A percentile compares a stretch with the other conserved stretches of the same genome.
Conservation (phyloP, 2,113 vertebrate genomes). For the Megaceryle maxima region DNA sequence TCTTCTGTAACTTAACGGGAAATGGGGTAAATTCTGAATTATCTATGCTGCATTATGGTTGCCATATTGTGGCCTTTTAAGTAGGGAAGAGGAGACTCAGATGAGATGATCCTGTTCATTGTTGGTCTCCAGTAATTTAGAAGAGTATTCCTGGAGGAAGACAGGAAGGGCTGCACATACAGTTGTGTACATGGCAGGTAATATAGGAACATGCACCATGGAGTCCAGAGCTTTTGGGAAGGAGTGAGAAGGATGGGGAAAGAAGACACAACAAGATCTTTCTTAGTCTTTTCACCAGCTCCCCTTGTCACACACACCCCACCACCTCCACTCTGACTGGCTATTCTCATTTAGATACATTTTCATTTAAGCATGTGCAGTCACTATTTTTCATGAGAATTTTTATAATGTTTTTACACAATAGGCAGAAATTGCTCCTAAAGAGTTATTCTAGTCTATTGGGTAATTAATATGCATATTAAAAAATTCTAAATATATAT, state of each 20-base stretch:
- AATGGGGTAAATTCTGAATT: neutral
- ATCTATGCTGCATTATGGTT: neutral
- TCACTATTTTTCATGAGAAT: slow-evolving; percentile 3
- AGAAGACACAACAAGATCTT: neutral
- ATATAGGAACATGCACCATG: neutral
- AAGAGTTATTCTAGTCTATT: slow-evolving; percentile 56
- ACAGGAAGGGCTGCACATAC: neutral
- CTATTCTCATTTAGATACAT: accelerated
- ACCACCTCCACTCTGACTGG: neutral
- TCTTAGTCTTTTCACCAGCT: neutral
- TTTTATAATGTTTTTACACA: slow-evolving; percentile 47
- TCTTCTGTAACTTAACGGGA: neutral
- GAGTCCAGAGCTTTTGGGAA: neutral
- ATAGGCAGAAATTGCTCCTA: slow-evolving; percentile 59
- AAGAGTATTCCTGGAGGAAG: neutral
- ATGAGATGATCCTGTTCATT: neutral
- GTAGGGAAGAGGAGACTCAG: neutral
- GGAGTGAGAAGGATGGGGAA: neutral
- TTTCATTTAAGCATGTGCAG: slow-evolving; percentile 21
- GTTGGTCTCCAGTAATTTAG: neutral
- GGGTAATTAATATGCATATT: slow-evolving; percentile 74
- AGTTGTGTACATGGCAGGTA: neutral
- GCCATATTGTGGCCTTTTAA: neutral
- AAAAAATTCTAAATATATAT: slow-evolving; percentile 74
- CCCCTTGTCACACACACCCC: too few relatives aligned